These are phyloP conservation scores for Eufriesea mexicana DNA, from an alignment of 1,140 invertebrate genomes.

Conservation along the genomic window DNA sequence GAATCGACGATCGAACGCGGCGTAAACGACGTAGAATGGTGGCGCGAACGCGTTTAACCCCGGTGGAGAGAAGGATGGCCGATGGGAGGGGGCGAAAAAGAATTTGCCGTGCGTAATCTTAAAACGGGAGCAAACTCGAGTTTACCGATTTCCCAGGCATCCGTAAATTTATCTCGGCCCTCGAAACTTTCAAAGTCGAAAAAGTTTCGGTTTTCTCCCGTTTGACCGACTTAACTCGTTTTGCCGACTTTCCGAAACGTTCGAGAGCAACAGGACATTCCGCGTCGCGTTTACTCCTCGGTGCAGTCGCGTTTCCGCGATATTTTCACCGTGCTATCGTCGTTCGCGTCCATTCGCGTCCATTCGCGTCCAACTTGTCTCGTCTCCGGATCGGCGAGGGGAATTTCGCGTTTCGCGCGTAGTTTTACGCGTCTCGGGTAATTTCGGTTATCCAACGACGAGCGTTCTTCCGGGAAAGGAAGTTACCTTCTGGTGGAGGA, in stretches of 20 bases:
- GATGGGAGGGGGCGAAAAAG: no score
- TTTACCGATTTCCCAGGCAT: conserved; percentile 10
- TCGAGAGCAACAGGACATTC: conserved; percentile 56
- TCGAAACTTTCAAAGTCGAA: conserved; percentile 56
- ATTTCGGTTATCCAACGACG: no score
- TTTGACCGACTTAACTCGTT: conserved; percentile 57
- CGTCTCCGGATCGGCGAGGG: no score
- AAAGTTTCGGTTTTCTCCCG: conserved; percentile 37
- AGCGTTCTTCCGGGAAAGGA: no score
- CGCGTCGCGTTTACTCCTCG: conserved; percentile 37
- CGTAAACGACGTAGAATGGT: neutral
- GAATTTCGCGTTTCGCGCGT: no score
- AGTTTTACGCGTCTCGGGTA: no score
- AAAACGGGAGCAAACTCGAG: neutral
- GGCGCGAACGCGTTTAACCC: neutral
- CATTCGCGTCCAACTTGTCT: no score
- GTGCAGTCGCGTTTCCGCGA: neutral
- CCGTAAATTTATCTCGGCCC: conserved; percentile 10
- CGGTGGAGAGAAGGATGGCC: neutral
- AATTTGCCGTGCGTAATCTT: neutral
- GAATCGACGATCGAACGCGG: neutral
- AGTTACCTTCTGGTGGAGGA: no score
- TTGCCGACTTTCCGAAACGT: conserved; percentile 36
- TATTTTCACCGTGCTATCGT: no score
- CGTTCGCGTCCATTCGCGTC: no score